These are phyloP conservation scores for fruit fly (Drosophila melanogaster) DNA, from an alignment of 1,140 invertebrate genomes.

Conservation along the genomic window DNA sequence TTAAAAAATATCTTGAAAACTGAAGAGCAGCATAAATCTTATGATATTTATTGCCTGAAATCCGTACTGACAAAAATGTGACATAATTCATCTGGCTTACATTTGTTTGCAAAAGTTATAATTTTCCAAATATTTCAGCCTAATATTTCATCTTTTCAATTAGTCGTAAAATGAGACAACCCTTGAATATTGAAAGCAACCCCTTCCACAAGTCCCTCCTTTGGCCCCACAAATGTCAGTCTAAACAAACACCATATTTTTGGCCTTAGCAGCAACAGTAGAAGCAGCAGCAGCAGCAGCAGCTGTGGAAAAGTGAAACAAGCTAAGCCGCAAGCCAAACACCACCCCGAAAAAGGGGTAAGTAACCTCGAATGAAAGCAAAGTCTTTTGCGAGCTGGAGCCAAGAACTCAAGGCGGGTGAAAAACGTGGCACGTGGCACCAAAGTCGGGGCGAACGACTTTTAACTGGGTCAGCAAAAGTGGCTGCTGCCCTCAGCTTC, in stretches of 20 bases:
- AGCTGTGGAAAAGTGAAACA: conserved; percentile 36
- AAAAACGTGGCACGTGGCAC: conserved; percentile 42
- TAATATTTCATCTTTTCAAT: conserved; percentile 19
- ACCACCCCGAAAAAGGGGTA: conserved; percentile 52
- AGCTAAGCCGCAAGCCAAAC: conserved; percentile 28
- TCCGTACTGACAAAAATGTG: background rate
- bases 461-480: conserved; percentile 81
- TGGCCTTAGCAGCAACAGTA: conserved; percentile 14
- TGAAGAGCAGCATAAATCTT: no score
- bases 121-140: background rate
- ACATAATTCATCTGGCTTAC: background rate
- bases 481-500: conserved; percentile 31
- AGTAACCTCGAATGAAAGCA: conserved; percentile 82
- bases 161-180: conserved; percentile 12
- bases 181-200: conserved; percentile 20
- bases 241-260: conserved; percentile 64
- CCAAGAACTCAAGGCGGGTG: conserved; percentile 1
- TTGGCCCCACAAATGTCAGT: conserved; percentile 19
- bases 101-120: background rate
- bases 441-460: conserved; percentile 64
- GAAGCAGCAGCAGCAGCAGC: conserved; percentile 2
- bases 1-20: no score
- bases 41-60: background rate
- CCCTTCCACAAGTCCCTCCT: background rate
- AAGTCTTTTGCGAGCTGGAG: conserved; percentile 41